These are phyloP conservation scores for Agrotis puta DNA, from an alignment of 2,888 invertebrate species.

Conservation along the genomic window DNA sequence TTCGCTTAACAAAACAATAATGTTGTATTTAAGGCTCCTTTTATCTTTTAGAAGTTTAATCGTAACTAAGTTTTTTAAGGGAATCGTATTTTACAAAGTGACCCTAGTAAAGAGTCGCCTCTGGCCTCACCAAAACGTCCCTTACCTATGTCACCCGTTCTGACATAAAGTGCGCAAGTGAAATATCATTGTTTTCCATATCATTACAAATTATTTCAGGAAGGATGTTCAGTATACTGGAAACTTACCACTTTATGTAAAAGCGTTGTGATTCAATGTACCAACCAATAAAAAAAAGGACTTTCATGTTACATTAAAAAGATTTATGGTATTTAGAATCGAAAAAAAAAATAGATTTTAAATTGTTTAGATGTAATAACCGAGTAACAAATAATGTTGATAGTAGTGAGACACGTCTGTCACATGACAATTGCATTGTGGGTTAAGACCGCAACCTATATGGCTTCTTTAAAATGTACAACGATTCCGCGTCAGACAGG, in stretches of 20 bases:
- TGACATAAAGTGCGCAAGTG: slow-evolving; percentile 5
- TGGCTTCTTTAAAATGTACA: neutral
- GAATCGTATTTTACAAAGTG: neutral
- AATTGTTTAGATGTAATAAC: too few species aligned
- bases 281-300: neutral
- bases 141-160: slow-evolving; percentile 5
- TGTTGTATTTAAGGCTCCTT: too few species aligned
- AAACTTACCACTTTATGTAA: slow-evolving; percentile 14
- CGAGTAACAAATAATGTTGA: too few species aligned
- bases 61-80: too few species aligned
- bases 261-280: neutral
- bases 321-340: too few species aligned
- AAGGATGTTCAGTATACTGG: slow-evolving; percentile 7
- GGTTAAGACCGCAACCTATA: neutral
- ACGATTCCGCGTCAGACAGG: neutral
- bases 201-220: slow-evolving; percentile 26
- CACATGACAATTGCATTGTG: neutral
- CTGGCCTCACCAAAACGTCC: neutral
- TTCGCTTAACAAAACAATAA: too few species aligned
- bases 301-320: neutral
- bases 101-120: neutral
- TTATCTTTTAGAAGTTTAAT: neutral
- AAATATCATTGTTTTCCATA: slow-evolving; percentile 37
- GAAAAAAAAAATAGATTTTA: too few species aligned
- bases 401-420: neutral